Evolutionary conservation across 2,113 vertebrate species (phyloP).

Genomic region (Mormoops blainvillei): DNA sequence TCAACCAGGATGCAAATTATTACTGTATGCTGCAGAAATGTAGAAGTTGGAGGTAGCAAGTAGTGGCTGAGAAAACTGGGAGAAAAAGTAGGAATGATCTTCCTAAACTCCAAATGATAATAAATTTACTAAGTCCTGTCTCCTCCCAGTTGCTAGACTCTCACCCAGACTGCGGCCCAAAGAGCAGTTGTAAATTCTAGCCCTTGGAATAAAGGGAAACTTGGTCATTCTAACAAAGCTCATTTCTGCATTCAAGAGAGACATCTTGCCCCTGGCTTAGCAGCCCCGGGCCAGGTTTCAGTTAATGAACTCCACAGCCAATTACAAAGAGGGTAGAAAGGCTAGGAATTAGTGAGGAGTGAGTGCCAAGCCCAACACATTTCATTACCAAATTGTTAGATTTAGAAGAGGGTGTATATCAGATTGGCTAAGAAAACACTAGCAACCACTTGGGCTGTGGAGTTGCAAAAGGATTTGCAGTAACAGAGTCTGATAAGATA

Average conservation of each 20-base stretch:
- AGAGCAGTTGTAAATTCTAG: not conserved
- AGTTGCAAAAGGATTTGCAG: conserved; percentile 55
- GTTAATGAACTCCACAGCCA: not conserved
- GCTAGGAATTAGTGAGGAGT: not conserved
- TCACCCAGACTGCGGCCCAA: not conserved
- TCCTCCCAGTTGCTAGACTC: not conserved
- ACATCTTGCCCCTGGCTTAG: not conserved
- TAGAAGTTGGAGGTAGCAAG: not conserved
- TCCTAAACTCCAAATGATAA: not conserved
- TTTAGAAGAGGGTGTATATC: conserved; percentile 45
- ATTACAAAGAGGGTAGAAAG: conserved; percentile 17
- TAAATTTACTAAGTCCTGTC: not conserved
- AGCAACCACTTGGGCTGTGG: conserved; percentile 34
- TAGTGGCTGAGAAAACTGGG: not conserved
- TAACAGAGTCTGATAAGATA: conserved; percentile 67
- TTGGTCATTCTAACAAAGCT: not conserved
- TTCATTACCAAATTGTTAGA: conserved; percentile 67
- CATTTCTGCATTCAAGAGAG: not conserved
- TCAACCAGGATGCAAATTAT: not conserved
- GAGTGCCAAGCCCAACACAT: not conserved
- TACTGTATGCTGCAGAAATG: not conserved
- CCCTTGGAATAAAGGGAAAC: not conserved
- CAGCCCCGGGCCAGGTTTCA: not conserved
- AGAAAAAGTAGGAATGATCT: not conserved
- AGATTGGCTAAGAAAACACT: conserved; percentile 65